These are phyloP conservation scores for Pteronura brasiliensis DNA, from an alignment of 2,113 vertebrate genomes.

Conservation along the genomic window DNA sequence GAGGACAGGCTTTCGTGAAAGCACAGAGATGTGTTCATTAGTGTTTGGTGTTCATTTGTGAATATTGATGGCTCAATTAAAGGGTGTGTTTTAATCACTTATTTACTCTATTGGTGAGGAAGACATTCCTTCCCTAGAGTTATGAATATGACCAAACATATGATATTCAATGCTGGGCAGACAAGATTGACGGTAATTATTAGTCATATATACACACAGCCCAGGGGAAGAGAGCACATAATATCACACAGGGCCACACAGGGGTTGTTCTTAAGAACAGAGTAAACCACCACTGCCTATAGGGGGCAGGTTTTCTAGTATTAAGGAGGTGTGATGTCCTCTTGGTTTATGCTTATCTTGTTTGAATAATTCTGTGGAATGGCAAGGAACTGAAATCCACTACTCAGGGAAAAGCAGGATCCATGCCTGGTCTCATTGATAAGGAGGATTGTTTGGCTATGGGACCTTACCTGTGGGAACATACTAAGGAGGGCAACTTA, in stretches of 20 bases:
- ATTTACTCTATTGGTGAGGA: not conserved
- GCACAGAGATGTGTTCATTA: not conserved
- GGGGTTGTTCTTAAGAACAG: not conserved
- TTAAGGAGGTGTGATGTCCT: not conserved
- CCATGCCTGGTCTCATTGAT: not conserved
- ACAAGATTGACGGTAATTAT: not conserved
- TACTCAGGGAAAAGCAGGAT: not conserved
- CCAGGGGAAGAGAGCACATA: not conserved
- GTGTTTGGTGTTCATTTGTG: not conserved
- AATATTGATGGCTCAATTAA: not conserved
- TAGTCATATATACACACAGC: not conserved
- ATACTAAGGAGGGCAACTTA: not conserved
- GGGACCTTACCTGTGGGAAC: not conserved
- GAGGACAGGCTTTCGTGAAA: slow-evolving; percentile 4
- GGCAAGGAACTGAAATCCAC: not conserved
- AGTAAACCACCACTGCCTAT: not conserved
- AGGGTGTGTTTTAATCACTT: not conserved
- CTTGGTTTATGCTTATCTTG: not conserved
- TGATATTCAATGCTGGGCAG: not conserved
- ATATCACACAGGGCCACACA: not conserved
- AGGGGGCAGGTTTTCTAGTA: not conserved
- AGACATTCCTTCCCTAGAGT: not conserved
- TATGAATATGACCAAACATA: not conserved
- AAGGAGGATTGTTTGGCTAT: not conserved
- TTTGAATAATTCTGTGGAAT: not conserved